These are phyloP conservation scores for Centropus unirufus DNA, from an alignment of 2,113 vertebrate species.

Conservation along the genomic window DNA sequence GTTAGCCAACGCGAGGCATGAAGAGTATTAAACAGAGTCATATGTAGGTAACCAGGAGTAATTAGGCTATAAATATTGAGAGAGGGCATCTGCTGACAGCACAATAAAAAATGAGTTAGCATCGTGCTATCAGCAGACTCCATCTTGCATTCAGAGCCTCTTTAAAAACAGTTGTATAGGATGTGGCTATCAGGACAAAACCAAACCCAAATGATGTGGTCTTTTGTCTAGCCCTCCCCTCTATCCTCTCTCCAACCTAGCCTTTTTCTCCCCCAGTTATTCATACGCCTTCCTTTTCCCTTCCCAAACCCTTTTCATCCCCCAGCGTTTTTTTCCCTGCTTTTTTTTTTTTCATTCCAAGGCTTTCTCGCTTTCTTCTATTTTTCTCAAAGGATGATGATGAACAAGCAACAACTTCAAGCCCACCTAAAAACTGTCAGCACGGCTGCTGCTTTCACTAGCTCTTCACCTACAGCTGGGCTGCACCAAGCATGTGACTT, in stretches of 20 bases:
- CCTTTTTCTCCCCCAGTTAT: neutral
- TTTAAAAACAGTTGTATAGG: neutral
- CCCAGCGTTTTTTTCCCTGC: neutral
- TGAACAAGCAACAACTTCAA: constrained; percentile 68
- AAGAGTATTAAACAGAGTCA: constrained; percentile 61
- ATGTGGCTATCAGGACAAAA: constrained; percentile 45
- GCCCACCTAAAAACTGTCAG: constrained; percentile 47
- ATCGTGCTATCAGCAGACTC: constrained; percentile 58
- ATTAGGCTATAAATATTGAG: constrained; percentile 62
- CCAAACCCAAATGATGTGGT: neutral
- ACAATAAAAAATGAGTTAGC: constrained; percentile 59
- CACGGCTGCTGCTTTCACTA: constrained; percentile 52
- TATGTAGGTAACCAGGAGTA: constrained; percentile 55
- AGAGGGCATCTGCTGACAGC: constrained; percentile 57
- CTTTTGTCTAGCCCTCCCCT: neutral
- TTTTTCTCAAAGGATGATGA: constrained; percentile 33
- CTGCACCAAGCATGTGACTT: constrained; percentile 45
- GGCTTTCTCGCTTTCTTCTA: neutral
- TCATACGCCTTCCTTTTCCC: neutral
- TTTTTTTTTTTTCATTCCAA: constrained; percentile 7
- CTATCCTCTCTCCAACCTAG: neutral
- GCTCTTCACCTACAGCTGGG: constrained; percentile 58
- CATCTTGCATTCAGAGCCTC: constrained; percentile 33
- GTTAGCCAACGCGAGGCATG: constrained; percentile 70
- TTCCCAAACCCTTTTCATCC: neutral